Percentiles rank a stretch among this genome's conserved stretches.
Evolutionary conservation across 2,113 vertebrate genomes (phyloP).

Genomic region (Etia nguti): DNA sequence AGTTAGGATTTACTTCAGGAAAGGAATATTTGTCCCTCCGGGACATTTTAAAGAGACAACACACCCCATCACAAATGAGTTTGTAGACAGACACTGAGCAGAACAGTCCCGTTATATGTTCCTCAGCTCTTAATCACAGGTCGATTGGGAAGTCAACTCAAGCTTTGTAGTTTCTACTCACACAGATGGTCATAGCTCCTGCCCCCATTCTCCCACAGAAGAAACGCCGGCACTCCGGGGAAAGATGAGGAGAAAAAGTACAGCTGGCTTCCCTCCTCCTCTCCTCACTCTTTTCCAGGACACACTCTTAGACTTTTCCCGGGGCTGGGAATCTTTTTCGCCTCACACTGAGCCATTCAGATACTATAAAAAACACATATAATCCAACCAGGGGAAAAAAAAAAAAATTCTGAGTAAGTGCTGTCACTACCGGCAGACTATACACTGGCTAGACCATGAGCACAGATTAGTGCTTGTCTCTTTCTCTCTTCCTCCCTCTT

Average conservation of each 20-base stretch:
- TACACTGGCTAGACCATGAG: conserved; percentile 22
- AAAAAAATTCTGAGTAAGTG: not conserved
- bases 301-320: conserved; percentile 27
- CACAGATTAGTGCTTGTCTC: conserved; percentile 47
- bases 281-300: conserved; percentile 35
- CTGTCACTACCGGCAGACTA: conserved; percentile 18
- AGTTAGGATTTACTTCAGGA: not conserved
- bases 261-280: conserved; percentile 25
- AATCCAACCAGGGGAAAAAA: not conserved
- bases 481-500: conserved; percentile 48
- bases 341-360: conserved; percentile 5
- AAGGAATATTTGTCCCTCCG: not conserved
- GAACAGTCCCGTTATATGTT: not conserved
- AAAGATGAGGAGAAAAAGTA: conserved; percentile 48
- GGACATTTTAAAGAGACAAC: not conserved
- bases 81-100: not conserved
- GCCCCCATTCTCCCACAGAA: conserved; percentile 81
- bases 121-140: conserved; percentile 18
- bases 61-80: not conserved
- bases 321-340: not conserved
- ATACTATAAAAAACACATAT: not conserved
- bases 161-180: conserved; percentile 74
- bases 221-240: conserved; percentile 24
- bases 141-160: conserved; percentile 5
- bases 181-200: conserved; percentile 86